A percentile compares a stretch with the other conserved stretches of the same genome.
phyloP scores from a whole-genome alignment of 2,113 vertebrate genomes.

The Accipiter virgatus region DNA sequence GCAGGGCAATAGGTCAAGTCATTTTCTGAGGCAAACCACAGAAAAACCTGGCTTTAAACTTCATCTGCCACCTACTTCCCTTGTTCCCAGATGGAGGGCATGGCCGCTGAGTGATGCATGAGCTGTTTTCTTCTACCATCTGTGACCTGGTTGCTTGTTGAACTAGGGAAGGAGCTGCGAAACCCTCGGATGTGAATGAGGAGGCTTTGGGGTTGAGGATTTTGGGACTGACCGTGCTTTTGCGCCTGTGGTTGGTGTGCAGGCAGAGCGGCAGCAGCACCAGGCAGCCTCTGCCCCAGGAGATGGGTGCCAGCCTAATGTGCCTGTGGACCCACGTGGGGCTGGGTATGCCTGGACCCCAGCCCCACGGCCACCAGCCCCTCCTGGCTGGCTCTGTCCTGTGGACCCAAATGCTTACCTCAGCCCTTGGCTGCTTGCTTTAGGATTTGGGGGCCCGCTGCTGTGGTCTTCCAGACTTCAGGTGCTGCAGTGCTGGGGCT shows the following conservation, averaged over 20 bases:
- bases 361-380: not conserved
- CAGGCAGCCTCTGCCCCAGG: not conserved
- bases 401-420: not conserved
- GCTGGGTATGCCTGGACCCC: not conserved
- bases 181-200: not conserved
- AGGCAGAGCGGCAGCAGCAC: not conserved
- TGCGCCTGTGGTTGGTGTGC: rapidly evolving
- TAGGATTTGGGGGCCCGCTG: not conserved
- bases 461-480: not conserved
- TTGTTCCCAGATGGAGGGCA: not conserved
- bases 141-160: not conserved
- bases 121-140: not conserved
- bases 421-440: not conserved
- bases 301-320: not conserved
- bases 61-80: not conserved
- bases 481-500: not conserved
- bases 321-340: not conserved
- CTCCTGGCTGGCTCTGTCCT: not conserved
- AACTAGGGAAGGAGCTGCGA: not conserved
- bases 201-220: not conserved
- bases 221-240: not conserved
- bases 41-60: not conserved
- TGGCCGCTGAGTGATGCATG: rapidly evolving
- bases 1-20: not conserved
- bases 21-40: not conserved